phyloP scores from a whole-genome alignment of 2,113 vertebrate species.

The Brienomyrus brachyistius region DNA sequence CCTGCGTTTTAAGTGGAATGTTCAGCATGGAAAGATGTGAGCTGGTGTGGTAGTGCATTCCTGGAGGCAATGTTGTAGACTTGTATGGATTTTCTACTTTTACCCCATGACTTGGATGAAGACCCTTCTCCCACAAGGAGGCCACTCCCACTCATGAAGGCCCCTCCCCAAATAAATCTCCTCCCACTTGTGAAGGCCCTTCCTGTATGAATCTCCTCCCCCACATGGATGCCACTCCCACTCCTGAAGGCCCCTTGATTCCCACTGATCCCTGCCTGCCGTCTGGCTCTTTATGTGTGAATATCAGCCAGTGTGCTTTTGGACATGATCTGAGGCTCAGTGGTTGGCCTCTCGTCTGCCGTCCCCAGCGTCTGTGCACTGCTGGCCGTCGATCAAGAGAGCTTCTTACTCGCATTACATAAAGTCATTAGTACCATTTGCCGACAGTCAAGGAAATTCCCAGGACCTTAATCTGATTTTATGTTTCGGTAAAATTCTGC shows the following conservation, averaged over 20 bases:
- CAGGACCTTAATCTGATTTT: constrained; percentile 2
- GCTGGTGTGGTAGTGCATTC: not conserved
- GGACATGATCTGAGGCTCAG: not conserved
- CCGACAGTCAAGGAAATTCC: not conserved
- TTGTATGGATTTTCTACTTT: not conserved
- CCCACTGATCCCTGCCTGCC: not conserved
- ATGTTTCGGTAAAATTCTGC: not conserved
- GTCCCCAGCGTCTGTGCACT: not conserved
- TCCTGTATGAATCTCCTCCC: no score
- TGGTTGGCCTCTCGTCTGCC: not conserved
- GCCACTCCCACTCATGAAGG: not conserved
- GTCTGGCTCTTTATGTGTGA: not conserved
- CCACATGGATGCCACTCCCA: not conserved
- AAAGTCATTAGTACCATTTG: constrained; percentile 11
- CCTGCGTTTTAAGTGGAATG: not conserved
- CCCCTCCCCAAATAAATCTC: not conserved
- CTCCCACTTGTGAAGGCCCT: no score
- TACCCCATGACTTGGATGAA: not conserved
- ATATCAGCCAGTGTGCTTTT: not conserved
- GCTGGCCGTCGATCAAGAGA: not conserved
- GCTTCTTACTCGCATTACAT: not conserved
- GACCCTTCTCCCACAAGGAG: not conserved
- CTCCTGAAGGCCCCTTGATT: not conserved
- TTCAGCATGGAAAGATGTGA: not conserved
- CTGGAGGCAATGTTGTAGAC: not conserved